These are phyloP conservation scores for Octodonta nipae DNA, from an alignment of 2,888 invertebrate genomes.

Conservation along the genomic window DNA sequence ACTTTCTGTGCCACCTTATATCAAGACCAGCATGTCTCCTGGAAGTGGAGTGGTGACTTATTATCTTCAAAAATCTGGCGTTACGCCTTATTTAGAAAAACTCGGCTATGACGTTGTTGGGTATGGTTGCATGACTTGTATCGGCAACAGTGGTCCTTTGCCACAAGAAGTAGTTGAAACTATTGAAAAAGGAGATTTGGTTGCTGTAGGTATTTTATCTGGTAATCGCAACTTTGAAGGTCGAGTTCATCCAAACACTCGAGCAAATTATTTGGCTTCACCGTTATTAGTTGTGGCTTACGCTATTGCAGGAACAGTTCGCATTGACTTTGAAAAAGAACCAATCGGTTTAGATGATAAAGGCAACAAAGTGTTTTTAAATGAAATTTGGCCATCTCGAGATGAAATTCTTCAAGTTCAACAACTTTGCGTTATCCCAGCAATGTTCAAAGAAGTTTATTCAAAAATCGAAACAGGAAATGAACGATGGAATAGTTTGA, in stretches of 20 bases:
- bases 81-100: slow-evolving; percentile 70
- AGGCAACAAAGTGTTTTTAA: slow-evolving; percentile 64
- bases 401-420: slow-evolving; percentile 83
- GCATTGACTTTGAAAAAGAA: slow-evolving; percentile 86
- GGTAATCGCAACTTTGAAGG: slow-evolving; percentile 98
- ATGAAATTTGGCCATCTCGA: slow-evolving; percentile 92
- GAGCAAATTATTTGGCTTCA: slow-evolving; percentile 96
- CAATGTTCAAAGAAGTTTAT: slow-evolving; percentile 92
- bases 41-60: slow-evolving; percentile 39
- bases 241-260: slow-evolving; percentile 88
- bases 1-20: slow-evolving; percentile 69
- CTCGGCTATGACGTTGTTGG: slow-evolving; percentile 86
- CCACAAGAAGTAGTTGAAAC: slow-evolving; percentile 82
- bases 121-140: slow-evolving; percentile 99
- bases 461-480: slow-evolving; percentile 65
- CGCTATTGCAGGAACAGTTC: slow-evolving; percentile 87
- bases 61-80: slow-evolving; percentile 68
- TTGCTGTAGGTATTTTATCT: slow-evolving; percentile 90
- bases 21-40: slow-evolving; percentile 93
- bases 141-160: slow-evolving; percentile 93
- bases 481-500: too few species aligned
- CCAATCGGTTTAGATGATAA: slow-evolving; percentile 53
- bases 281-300: slow-evolving; percentile 94
- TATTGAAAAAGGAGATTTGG: slow-evolving; percentile 83
- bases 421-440: slow-evolving; percentile 77